phyloP scores from a whole-genome alignment of 2,888 invertebrate genomes.

The Prenolepis imparis region DNA sequence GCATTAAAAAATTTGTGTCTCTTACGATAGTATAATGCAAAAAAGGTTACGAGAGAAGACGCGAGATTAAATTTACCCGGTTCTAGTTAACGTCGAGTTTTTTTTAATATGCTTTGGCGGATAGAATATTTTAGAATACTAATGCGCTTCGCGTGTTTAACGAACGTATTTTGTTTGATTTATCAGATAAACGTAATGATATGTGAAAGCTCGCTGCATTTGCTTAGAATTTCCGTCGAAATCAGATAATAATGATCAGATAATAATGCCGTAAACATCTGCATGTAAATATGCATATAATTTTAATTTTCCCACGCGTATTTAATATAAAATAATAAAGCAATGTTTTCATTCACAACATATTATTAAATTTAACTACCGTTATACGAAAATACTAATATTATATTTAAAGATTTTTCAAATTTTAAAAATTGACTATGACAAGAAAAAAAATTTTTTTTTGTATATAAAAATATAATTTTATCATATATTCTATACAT shows the following conservation, averaged over 20 bases:
- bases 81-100: conserved; percentile 14
- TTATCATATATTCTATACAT: no score
- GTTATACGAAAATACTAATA: background rate
- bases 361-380: background rate
- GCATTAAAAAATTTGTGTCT: conserved; percentile 49
- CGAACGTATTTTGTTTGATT: conserved; percentile 44
- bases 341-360: background rate
- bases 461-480: background rate
- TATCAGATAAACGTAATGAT: conserved; percentile 38
- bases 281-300: conserved; percentile 38
- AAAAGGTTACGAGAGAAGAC: background rate
- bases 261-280: background rate
- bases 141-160: conserved; percentile 25
- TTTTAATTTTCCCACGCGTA: conserved; percentile 22
- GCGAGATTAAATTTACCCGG: conserved; percentile 39
- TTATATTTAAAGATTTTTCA: no score
- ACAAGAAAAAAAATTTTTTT: background rate
- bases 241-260: background rate
- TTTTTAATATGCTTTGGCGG: conserved; percentile 40
- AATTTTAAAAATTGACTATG: background rate
- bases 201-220: conserved; percentile 12
- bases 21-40: conserved; percentile 8
- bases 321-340: conserved; percentile 18
- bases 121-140: conserved; percentile 42
- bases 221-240: conserved; percentile 14